Base-by-base conservation (phyloP, 30 jellyfish, hydroid and myxozoan genomes). In the Chrysaora quinquecirrha region DNA sequence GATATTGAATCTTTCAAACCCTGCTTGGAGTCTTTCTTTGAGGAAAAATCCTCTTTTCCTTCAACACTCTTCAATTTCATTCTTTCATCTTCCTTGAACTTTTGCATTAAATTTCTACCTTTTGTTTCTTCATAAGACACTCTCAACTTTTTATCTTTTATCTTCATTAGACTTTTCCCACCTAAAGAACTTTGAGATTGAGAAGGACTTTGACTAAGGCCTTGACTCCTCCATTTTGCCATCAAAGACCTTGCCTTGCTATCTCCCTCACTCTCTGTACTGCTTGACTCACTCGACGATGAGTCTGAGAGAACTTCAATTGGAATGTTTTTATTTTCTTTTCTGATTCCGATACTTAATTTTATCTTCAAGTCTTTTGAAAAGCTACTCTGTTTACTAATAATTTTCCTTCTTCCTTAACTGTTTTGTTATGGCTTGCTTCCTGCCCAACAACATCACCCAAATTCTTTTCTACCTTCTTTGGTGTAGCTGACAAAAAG, bases 161-260 rank as follows among this genome's bases (percentile, higher is more conserved):
- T 56, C 66, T 62, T 21, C 33, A 12, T 23, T 2, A 33, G 32
- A 1, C 35, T 56, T 21, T 27, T 34, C 30, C 47, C 28, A 34
- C 32, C 50, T 19, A 1, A 38, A 34, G 34, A 9, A 48, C 38
- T 48, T 30, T 50, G 18, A 4, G 25, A 3, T 11, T 54, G 54
- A 21, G 86, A 1, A 24, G 32, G 56, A 43, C 12, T 16, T 16
- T 43, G 72, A 10, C 16, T 32, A 34, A 21, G n/a, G n/a, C 54
- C 21, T 49, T 34, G 64, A 20, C 46, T 83, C 14, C 81, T 65
- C 90, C 90, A 79, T 64, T 79, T 79, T 0, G 75, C 83, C 10
- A 79, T 34, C 12, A 79, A 63, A n/a, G 68, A 60, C 30, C 49
- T 66, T 43, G 83, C 73, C 34, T 46, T 52, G 30, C n/a, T 9